phyloP scores from a whole-genome alignment of 2,888 invertebrate genomes.

The Epinotia ramella region DNA sequence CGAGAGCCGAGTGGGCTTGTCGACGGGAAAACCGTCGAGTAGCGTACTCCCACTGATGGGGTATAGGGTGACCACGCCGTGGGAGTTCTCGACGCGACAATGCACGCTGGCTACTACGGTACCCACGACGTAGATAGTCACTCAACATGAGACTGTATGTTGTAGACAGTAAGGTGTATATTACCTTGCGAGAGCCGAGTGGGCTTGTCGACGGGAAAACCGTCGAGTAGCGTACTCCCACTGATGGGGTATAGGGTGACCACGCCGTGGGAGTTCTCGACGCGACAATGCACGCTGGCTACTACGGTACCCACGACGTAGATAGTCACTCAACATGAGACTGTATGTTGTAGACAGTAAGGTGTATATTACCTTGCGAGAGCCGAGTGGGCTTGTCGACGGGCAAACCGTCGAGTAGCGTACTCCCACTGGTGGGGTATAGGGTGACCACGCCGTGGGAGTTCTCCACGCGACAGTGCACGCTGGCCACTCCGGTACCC shows the following conservation, averaged over 20 bases:
- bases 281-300: constrained; percentile 93
- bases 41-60: constrained; percentile 89
- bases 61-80: constrained; percentile 93
- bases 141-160: not conserved
- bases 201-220: constrained; percentile 88
- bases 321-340: constrained; percentile 5
- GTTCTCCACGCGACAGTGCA: constrained; percentile 96
- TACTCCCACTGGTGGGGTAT: constrained; percentile 90
- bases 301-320: constrained; percentile 94
- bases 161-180: not conserved
- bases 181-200: constrained; percentile 93
- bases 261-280: constrained; percentile 93
- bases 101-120: constrained; percentile 93
- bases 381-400: constrained; percentile 90
- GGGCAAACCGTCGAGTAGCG: constrained; percentile 90
- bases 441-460: constrained; percentile 93
- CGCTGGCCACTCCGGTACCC: constrained; percentile 93
- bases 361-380: constrained; percentile 88
- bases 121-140: constrained; percentile 88
- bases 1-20: constrained; percentile 90
- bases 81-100: constrained; percentile 94
- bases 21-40: constrained; percentile 90
- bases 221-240: constrained; percentile 90
- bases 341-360: not conserved
- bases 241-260: constrained; percentile 93